Percentiles rank a stretch among this genome's conserved stretches.
Evolutionary conservation across 2,113 vertebrate genomes (phyloP).

Genomic region (Macroglossus sobrinus): DNA sequence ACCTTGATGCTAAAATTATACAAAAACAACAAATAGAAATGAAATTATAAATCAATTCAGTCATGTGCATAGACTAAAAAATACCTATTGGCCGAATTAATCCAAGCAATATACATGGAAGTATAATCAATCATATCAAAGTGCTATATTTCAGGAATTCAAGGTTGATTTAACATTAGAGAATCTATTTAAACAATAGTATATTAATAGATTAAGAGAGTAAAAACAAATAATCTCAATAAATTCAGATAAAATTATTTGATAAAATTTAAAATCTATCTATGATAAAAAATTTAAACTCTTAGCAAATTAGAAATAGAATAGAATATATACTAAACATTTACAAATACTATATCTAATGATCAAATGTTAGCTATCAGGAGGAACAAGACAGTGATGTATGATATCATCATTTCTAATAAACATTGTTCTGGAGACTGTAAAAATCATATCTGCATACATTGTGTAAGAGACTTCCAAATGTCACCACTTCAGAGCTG

Average conservation of each 20-base stretch:
- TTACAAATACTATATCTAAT: background rate
- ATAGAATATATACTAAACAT: background rate
- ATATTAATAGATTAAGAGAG: background rate
- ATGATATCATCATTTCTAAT: background rate
- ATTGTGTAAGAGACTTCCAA: background rate
- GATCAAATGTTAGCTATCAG: background rate
- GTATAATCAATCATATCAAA: background rate
- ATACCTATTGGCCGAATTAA: background rate
- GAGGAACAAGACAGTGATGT: background rate
- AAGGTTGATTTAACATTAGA: background rate
- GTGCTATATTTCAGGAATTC: background rate
- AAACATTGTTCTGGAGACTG: background rate
- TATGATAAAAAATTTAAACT: background rate
- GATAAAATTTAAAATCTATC: background rate
- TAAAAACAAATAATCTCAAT: background rate
- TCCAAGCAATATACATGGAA: background rate
- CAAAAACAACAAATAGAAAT: background rate
- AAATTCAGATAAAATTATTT: background rate
- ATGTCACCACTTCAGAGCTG: background rate
- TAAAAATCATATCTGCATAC: background rate
- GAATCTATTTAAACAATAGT: background rate
- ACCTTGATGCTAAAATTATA: background rate
- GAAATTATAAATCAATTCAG: background rate
- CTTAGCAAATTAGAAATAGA: background rate
- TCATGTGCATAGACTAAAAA: background rate